Base-by-base conservation (phyloP, 2,797 vertebrate genomes). In the Rousettus madagascariensis region DNA sequence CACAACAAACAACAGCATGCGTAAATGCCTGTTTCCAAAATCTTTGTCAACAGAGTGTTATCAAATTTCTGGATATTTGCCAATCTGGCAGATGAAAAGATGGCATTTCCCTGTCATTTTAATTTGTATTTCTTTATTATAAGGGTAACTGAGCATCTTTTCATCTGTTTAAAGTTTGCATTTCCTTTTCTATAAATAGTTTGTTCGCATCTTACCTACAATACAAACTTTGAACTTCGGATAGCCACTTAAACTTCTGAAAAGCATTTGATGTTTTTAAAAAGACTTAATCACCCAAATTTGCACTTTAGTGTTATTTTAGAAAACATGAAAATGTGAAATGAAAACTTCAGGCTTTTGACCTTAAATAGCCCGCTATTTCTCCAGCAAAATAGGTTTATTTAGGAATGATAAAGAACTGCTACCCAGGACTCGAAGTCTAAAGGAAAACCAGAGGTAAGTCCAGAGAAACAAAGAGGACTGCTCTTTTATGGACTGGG, bases 211-310 rank as follows among this genome's bases (percentile, higher is more conserved):
- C 66, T 69, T 69, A 69, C n/a, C 12, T 92, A 78, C 8, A 49
- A 20, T 28, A 66, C 38, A 3, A 38, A 38, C 38, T 38, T 38
- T 65, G 33, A 95, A 93, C 53, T 90, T 91, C 9, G n/a, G 16
- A 80, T 63, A 93, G 55, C 30, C 65, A 84, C 24, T 84, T 90
- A 96, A 96, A 84, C 10, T 33, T 28, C 36, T 93, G 26, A 85
- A 90, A 95, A 68, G 49, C 13, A 91, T 15, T 53, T 86, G 10
- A 53, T 72, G 16, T 24, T 79, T 84, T 89, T 51, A 77, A 82
- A 66, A 24, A 51, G 41, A 74, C 17, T 93, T 75, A 95, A 80
- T 93, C 65, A 89, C 61, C 53, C 43, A 88, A 92, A 95, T 95
- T 84, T 91, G 71, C 24, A 33, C 1, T 30, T 78, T 49, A 63